Percentiles rank a stretch among this genome's conserved stretches.
Evolutionary conservation across 2,888 invertebrate species (phyloP).

Genomic region (Drosophila crucigera): DNA sequence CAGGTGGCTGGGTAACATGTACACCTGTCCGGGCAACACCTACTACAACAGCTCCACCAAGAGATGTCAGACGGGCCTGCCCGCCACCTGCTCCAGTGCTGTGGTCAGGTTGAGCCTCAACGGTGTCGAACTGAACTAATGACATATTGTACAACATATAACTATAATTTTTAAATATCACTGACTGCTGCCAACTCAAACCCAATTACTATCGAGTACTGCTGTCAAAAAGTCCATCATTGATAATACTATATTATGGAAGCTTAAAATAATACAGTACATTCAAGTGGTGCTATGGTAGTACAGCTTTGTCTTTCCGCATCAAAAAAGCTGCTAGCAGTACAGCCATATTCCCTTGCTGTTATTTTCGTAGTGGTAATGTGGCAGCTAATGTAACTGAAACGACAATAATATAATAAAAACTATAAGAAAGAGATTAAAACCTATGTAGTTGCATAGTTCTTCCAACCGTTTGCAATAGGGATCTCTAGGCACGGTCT

Average conservation of each 20-base stretch:
- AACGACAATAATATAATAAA: constrained; percentile 29
- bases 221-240: neutral
- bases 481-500: constrained; percentile 70
- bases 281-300: constrained; percentile 65
- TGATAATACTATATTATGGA: neutral
- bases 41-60: constrained; percentile 63
- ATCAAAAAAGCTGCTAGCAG: constrained; percentile 62
- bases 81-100: constrained; percentile 57
- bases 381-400: constrained; percentile 79
- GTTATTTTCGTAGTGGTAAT: constrained; percentile 38
- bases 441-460: neutral
- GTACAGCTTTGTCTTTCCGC: constrained; percentile 61
- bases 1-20: constrained; percentile 68
- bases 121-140: constrained; percentile 38
- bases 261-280: constrained; percentile 35
- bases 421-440: neutral
- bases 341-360: constrained; percentile 68
- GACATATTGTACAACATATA: neutral
- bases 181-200: neutral
- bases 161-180: neutral
- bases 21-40: constrained; percentile 71
- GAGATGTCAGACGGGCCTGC: constrained; percentile 52
- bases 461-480: constrained; percentile 73
- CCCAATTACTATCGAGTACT: neutral
- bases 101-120: constrained; percentile 52